Evolutionary conservation across 23 tunicate genomes (phyloP).

Genomic region (Phallusia fumigata): DNA sequence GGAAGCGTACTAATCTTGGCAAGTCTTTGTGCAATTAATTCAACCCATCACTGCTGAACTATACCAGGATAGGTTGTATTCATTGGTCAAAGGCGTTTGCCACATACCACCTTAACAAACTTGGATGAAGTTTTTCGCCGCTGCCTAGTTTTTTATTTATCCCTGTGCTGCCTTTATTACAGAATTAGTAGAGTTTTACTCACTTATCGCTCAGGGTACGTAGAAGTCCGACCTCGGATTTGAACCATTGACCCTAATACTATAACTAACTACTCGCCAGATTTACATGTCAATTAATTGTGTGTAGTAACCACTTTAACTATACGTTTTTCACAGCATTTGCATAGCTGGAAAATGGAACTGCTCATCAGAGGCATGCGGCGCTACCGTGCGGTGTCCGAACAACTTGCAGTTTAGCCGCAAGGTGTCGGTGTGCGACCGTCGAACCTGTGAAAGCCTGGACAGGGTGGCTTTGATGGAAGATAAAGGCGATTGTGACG

Average conservation of each 20-base stretch:
- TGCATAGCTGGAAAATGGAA: slow-evolving; percentile 72
- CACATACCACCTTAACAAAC: neutral
- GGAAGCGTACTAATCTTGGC: no score
- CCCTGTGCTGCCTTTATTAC: no score
- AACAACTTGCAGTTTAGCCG: slow-evolving; percentile 67
- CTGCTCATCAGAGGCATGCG: slow-evolving; percentile 56
- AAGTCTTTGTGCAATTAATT: slow-evolving; percentile 5
- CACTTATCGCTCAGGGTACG: no score
- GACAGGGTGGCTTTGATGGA: slow-evolving; percentile 6
- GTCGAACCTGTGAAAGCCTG: slow-evolving; percentile 32
- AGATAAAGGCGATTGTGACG: slow-evolving; percentile 51
- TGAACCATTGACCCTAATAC: no score
- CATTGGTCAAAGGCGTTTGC: slow-evolving; percentile 19
- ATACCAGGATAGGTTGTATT: slow-evolving; percentile 50
- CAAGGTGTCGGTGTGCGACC: slow-evolving; percentile 65
- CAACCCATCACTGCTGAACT: slow-evolving; percentile 26
- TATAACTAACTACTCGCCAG: no score
- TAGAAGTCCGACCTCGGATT: no score
- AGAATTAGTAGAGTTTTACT: no score
- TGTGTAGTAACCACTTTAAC: no score
- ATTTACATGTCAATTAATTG: no score
- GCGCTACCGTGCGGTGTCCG: slow-evolving; percentile 69
- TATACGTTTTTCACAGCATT: slow-evolving; percentile 3
- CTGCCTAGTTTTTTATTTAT: no score
- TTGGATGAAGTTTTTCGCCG: no score